These are phyloP conservation scores for Amazona ochrocephala DNA, from an alignment of 2,797 vertebrate species.

Conservation along the genomic window DNA sequence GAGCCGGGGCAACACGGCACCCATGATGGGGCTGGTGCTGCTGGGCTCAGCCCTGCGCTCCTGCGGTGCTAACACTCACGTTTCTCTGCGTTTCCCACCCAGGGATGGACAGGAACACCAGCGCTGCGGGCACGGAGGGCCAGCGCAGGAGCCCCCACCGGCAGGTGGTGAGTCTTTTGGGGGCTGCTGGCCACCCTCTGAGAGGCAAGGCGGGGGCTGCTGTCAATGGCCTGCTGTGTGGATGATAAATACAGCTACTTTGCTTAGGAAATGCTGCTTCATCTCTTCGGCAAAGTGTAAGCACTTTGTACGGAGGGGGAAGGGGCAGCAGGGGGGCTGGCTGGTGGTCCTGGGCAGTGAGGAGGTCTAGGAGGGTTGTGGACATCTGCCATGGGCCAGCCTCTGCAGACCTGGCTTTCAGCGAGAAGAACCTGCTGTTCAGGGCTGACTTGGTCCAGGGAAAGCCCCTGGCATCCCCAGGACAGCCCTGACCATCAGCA, in stretches of 20 bases:
- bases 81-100: slow-evolving; percentile 21
- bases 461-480: background rate
- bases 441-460: background rate
- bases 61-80: background rate
- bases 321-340: background rate
- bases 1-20: background rate
- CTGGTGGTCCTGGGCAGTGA: background rate
- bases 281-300: background rate
- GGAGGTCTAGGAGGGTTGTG: background rate
- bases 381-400: background rate
- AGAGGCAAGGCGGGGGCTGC: background rate
- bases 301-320: background rate
- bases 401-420: background rate
- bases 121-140: slow-evolving; percentile 77
- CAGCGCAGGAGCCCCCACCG: slow-evolving; percentile 70
- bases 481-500: background rate
- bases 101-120: slow-evolving; percentile 86
- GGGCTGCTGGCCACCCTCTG: background rate
- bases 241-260: background rate
- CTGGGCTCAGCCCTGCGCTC: slow-evolving; percentile 12
- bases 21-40: background rate
- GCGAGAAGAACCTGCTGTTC: fast-evolving
- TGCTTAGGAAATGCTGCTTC: background rate
- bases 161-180: slow-evolving; percentile 83
- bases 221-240: background rate